Evolutionary conservation across 2,888 invertebrate genomes (phyloP).

Genomic region (Lottia gigantea): DNA sequence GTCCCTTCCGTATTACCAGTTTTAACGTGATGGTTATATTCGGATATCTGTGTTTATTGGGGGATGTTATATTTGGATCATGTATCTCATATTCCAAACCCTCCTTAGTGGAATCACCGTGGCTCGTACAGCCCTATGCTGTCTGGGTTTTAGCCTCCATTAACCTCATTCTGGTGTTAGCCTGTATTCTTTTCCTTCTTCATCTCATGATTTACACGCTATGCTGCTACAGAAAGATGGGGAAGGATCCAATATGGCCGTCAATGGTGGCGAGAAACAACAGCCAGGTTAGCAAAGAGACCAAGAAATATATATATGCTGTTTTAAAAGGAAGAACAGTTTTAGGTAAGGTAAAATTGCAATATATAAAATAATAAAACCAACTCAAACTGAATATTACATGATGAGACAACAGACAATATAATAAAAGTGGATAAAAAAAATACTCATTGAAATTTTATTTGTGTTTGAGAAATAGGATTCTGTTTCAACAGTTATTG

Average conservation of each 20-base stretch:
- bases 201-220: constrained; percentile 41
- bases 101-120: constrained; percentile 35
- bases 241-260: constrained; percentile 57
- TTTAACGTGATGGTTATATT: constrained; percentile 53
- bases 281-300: constrained; percentile 48
- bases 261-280: constrained; percentile 50
- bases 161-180: constrained; percentile 42
- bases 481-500: too few species aligned
- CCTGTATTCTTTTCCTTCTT: constrained; percentile 36
- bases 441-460: too few species aligned
- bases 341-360: constrained; percentile 43
- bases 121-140: constrained; percentile 49
- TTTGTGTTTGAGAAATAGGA: too few species aligned
- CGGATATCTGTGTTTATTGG: constrained; percentile 44
- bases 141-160: constrained; percentile 42
- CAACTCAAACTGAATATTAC: too few species aligned
- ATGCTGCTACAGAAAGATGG: constrained; percentile 41
- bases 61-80: constrained; percentile 50
- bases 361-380: background rate
- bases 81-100: constrained; percentile 35
- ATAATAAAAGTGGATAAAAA: too few species aligned
- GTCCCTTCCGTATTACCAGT: constrained; percentile 55
- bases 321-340: constrained; percentile 55
- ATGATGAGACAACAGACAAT: too few species aligned
- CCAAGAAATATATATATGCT: constrained; percentile 59